These are phyloP conservation scores for Salvelinus fontinalis DNA, from an alignment of 2,113 vertebrate genomes.

Conservation along the genomic window DNA sequence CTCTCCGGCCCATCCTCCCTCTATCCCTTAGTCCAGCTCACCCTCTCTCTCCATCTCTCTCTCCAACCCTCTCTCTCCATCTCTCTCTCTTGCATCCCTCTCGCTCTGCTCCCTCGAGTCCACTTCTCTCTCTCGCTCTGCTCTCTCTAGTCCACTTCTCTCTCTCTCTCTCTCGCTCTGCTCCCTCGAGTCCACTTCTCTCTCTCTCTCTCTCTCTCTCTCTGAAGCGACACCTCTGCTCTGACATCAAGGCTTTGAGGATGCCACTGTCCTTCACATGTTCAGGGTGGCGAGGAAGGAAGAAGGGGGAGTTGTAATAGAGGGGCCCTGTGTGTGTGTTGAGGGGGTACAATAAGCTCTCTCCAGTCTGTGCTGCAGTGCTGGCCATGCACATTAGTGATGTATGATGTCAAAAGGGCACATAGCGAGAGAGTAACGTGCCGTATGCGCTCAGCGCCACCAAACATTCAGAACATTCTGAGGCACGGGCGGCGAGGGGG, in stretches of 20 bases:
- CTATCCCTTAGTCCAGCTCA: neutral
- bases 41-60: too few species aligned
- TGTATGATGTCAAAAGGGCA: conserved; percentile 66
- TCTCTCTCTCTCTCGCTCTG: neutral
- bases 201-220: neutral
- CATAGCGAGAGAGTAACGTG: conserved; percentile 57
- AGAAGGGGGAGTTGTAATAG: conserved; percentile 6
- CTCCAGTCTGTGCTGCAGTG: conserved; percentile 23
- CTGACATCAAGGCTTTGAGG: neutral
- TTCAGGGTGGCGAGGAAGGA: neutral
- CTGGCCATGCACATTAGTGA: conserved; percentile 55
- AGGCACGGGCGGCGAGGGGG: neutral
- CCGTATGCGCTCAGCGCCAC: conserved; percentile 33
- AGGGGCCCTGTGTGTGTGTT: conserved; percentile 10
- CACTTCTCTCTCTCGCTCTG: too few species aligned
- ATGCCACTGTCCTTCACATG: neutral
- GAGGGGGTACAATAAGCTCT: conserved; percentile 38
- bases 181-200: neutral
- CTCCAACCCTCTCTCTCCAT: neutral
- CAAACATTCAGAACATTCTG: conserved; percentile 7
- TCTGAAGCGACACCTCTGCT: neutral
- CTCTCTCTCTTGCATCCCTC: neutral
- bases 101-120: neutral
- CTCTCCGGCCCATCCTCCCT: conserved; percentile 6
- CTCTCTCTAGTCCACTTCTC: too few species aligned